Percentiles rank a stretch among this genome's conserved stretches.
These are phyloP conservation scores for Centropyge bicolor DNA, from an alignment of 2,797 vertebrate genomes.

Conservation along the genomic window DNA sequence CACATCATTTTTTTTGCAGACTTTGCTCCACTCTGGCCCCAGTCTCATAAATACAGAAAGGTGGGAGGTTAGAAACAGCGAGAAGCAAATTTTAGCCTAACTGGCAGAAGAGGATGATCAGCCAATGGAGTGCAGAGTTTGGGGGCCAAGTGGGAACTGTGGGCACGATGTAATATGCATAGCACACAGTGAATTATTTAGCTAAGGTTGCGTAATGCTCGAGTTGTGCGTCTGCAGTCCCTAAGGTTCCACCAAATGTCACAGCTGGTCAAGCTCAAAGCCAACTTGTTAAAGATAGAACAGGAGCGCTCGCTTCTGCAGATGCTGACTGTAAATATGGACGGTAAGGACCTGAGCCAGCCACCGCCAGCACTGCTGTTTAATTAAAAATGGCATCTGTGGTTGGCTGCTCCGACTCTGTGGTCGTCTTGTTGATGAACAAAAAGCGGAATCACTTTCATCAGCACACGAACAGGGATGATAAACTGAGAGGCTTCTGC, in stretches of 20 bases:
- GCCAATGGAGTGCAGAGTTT: slow-evolving; percentile 44
- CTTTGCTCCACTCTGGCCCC: background rate
- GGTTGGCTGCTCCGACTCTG: slow-evolving; percentile 3
- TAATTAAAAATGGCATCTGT: slow-evolving; percentile 46
- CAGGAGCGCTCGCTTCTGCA: slow-evolving; percentile 36
- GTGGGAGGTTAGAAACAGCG: background rate
- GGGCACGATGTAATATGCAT: slow-evolving; percentile 72
- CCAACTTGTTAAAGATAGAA: slow-evolving; percentile 60
- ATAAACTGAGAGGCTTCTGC: background rate
- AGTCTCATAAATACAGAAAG: slow-evolving; percentile 5
- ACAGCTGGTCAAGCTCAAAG: slow-evolving; percentile 73
- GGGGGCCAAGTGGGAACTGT: slow-evolving; percentile 50
- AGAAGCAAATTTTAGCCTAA: slow-evolving; percentile 17
- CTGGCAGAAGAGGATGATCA: slow-evolving; percentile 32
- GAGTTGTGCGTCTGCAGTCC: slow-evolving; percentile 59
- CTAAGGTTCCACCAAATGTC: slow-evolving; percentile 66
- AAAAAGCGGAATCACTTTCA: background rate
- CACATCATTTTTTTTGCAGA: background rate
- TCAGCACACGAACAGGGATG: background rate
- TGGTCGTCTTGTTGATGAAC: slow-evolving; percentile 8
- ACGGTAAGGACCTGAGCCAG: slow-evolving; percentile 13
- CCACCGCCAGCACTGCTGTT: background rate
- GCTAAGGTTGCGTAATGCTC: slow-evolving; percentile 63
- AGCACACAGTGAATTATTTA: slow-evolving; percentile 73
- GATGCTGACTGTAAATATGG: slow-evolving; percentile 44